Percentiles rank a stretch among this genome's conserved stretches.
Conservation (phyloP, 2,888 invertebrate species). For the Creontiades dilutus region DNA sequence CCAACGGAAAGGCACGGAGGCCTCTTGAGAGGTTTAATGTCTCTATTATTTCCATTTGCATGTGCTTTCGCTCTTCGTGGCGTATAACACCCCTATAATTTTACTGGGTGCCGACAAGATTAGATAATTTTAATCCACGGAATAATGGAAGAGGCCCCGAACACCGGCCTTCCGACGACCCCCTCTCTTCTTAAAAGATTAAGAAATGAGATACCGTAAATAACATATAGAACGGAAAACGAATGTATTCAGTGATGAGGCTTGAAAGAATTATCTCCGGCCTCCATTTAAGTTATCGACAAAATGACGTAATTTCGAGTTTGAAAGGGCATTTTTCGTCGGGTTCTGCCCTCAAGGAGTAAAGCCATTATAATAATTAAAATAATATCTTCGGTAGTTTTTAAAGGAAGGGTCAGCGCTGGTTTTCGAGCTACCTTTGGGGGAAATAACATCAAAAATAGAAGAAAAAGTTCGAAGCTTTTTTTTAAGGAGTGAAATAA, state of each 20-base stretch:
- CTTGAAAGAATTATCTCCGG: conserved; percentile 22
- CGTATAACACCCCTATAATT: conserved; percentile 57
- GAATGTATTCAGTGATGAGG: conserved; percentile 40
- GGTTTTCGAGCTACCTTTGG: not conserved
- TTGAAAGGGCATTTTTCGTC: conserved; percentile 8
- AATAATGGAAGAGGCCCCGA: conserved; percentile 7
- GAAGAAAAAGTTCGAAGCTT: not conserved
- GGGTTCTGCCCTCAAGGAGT: conserved; percentile 29
- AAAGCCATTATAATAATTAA: conserved; percentile 44
- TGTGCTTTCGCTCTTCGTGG: conserved; percentile 51
- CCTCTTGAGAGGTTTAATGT: conserved; percentile 45
- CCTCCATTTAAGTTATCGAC: conserved; percentile 19
- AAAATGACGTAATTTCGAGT: conserved; percentile 32
- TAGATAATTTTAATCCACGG: conserved; percentile 59
- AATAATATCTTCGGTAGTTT: conserved; percentile 40
- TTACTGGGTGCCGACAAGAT: conserved; percentile 64
- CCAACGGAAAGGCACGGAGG: not conserved
- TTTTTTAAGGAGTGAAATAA: conserved; percentile 45
- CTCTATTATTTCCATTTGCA: conserved; percentile 67
- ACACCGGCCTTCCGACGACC: conserved; percentile 1
- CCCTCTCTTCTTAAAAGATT: not conserved
- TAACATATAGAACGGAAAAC: conserved; percentile 23
- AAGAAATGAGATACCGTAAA: conserved; percentile 23
- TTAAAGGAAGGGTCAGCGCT: not conserved
- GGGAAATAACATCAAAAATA: not conserved